Base-by-base conservation (phyloP, 1,140 invertebrate genomes). In the Diachasma alloeum region DNA sequence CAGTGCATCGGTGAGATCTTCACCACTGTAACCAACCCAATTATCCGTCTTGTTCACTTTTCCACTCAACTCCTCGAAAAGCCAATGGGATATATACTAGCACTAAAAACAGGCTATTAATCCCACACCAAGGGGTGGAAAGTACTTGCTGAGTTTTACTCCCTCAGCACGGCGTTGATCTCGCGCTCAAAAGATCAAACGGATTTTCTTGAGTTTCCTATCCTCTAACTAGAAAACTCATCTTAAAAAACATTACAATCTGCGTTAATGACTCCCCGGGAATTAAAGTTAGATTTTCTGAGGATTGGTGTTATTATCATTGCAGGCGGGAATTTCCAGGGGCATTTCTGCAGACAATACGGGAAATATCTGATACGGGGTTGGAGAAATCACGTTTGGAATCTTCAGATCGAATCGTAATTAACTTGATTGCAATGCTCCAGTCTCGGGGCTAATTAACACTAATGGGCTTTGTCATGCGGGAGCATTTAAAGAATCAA, bases 21-120 rank as follows among this genome's bases (percentile, higher is more conserved):
- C 13, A 15, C 22, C 26, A 26, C 22, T 66, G 26, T 31, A 31
- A 66, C 13, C 19, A 66, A 66, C 9, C n/a, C 36, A 36, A 68
- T 68, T 68, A 68, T 68, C 66, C 66, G 36, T 68, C 66, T 68
- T 68, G 66, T 8, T 68, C 66, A 37, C 66, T 37, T 68, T 37
- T 68, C 66, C 36, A 68, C 66, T 68, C 31, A 37, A 37, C 36
- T 68, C 24, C 48, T 56, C 19, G 59, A 31, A 63, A 63, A 63
- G 59, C 24, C 48, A 53, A 31, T 63, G 24, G 19, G 24, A 24
- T 63, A 63, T 59, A 59, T 26, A 63, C 59, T 63, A 31, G 8
- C 19, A 63, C 24, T 26, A 63, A 63, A 63, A 63, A 63, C 11
- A 31, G 59, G 59, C 15, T 63, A 26, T 63, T 63, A 63, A 26